Evolutionary conservation across 2,113 vertebrate species (phyloP).

Genomic region (Diadophis punctatus): DNA sequence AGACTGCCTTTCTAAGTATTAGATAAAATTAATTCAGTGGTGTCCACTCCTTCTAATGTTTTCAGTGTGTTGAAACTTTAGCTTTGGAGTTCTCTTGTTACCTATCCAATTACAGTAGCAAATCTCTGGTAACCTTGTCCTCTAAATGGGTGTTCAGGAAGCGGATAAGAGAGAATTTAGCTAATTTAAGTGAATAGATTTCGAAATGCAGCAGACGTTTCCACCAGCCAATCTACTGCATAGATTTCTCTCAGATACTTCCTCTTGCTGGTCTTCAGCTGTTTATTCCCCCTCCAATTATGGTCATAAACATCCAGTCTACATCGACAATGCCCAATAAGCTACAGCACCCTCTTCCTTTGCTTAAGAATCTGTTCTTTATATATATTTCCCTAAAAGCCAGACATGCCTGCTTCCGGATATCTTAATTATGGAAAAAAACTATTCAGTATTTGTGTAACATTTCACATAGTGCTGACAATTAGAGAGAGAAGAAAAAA

Average conservation of each 20-base stretch:
- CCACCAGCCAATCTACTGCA: neutral
- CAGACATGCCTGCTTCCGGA: neutral
- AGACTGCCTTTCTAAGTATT: neutral
- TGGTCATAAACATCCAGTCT: neutral
- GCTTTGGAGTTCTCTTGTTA: neutral
- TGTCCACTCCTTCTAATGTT: rapidly evolving
- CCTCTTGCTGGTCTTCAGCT: neutral
- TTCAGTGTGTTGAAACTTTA: neutral
- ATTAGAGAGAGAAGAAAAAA: neutral
- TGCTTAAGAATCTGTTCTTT: neutral
- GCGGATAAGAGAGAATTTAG: neutral
- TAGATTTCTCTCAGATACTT: neutral
- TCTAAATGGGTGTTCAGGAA: neutral
- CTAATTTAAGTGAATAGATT: neutral
- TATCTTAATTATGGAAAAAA: neutral
- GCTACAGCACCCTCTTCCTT: neutral
- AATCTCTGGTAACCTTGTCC: neutral
- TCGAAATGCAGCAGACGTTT: neutral
- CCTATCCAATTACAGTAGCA: neutral
- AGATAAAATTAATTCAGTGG: neutral
- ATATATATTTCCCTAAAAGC: neutral
- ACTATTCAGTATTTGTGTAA: neutral
- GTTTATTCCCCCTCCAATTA: neutral
- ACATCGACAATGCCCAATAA: neutral
- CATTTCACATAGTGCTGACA: neutral